These are phyloP conservation scores for Eupithecia pulchellata DNA, from an alignment of 2,888 invertebrate genomes.

Conservation along the genomic window DNA sequence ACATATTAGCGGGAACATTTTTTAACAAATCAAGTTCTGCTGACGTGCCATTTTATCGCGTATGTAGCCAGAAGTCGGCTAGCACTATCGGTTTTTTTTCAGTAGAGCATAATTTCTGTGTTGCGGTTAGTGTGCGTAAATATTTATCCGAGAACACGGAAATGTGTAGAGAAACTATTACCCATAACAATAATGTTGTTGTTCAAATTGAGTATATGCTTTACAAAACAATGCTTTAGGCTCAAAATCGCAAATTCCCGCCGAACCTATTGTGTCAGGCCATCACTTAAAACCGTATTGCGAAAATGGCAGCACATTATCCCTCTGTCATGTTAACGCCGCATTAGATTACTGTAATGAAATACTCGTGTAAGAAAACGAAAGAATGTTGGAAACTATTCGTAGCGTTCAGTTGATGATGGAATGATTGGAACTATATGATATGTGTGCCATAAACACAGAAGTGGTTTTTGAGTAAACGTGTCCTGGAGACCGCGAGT, in stretches of 20 bases:
- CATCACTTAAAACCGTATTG: conserved; percentile 23
- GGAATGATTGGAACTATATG: background rate
- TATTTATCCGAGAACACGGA: background rate
- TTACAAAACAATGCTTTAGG: too few relatives aligned
- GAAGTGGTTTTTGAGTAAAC: too few relatives aligned
- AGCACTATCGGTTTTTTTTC: background rate
- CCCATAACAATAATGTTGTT: too few relatives aligned
- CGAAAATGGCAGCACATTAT: conserved; percentile 49
- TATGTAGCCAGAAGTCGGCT: too few relatives aligned
- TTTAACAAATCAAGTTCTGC: too few relatives aligned
- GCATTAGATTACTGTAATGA: conserved; percentile 42
- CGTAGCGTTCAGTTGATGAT: background rate
- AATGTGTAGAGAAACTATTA: too few relatives aligned
- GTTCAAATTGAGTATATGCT: too few relatives aligned
- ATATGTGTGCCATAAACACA: too few relatives aligned
- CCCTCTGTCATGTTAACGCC: conserved; percentile 45
- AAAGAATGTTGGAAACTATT: background rate
- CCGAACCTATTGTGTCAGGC: background rate
- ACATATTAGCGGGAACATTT: background rate
- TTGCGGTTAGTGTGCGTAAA: too few relatives aligned
- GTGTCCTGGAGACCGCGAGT: too few relatives aligned
- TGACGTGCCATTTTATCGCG: too few relatives aligned
- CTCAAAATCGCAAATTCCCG: background rate
- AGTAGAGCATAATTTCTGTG: background rate
- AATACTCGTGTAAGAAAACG: conserved; percentile 31